These are phyloP conservation scores for Actinostola sp. DNA, from an alignment of 92 coral and sea anemone genomes.

Conservation along the genomic window DNA sequence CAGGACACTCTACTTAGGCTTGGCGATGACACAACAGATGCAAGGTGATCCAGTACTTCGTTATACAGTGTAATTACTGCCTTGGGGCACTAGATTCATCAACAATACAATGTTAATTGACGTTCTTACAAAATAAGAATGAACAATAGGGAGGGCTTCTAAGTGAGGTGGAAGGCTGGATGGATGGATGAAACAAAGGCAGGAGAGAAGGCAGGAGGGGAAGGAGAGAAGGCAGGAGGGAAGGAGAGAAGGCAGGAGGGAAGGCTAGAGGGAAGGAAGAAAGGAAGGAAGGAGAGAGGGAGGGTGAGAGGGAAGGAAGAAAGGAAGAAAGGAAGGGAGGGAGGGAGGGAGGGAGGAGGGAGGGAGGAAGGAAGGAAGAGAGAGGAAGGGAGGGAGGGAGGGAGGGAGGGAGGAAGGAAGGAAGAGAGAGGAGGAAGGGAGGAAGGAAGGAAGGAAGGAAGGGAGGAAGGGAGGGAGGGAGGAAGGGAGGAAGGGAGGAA, in stretches of 20 bases:
- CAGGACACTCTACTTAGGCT: conserved; percentile 72
- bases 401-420: neutral
- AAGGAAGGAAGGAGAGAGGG: too few relatives aligned
- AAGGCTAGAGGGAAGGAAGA: too few relatives aligned
- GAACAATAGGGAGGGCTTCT: neutral
- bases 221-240: too few relatives aligned
- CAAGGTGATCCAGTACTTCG: conserved; percentile 75
- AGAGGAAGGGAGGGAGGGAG: neutral
- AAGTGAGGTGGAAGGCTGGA: too few relatives aligned
- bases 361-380: neutral
- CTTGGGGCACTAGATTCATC: conserved; percentile 77
- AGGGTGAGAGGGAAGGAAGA: too few relatives aligned
- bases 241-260: too few relatives aligned
- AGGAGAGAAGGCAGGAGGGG: neutral
- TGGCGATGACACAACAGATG: conserved; percentile 65
- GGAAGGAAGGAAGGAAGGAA: conserved; percentile 1
- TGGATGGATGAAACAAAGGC: too few relatives aligned
- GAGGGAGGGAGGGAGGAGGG: too few relatives aligned
- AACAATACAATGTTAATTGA: neutral
- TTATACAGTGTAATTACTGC: conserved; percentile 81
- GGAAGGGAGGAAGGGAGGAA: conserved; percentile 4
- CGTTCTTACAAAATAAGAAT: too few relatives aligned
- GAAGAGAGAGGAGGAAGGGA: neutral
- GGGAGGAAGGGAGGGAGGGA: conserved; percentile 1
- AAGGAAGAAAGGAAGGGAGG: too few relatives aligned